Evolutionary conservation across 1,140 invertebrate species (phyloP).

Genomic region (Drosophila subpulchrella): DNA sequence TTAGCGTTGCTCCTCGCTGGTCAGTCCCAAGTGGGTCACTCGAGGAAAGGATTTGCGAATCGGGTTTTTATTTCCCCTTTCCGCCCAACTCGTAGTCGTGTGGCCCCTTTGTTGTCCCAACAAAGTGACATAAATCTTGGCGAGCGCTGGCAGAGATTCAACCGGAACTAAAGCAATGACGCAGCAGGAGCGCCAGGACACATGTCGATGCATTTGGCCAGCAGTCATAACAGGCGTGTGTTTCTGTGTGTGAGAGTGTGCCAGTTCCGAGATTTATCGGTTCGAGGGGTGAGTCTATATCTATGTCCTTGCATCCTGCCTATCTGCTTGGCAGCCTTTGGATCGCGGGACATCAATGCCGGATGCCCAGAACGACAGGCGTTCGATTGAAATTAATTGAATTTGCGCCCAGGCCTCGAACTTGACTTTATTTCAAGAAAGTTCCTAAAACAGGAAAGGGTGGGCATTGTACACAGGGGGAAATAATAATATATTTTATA

Average conservation of each 20-base stretch:
- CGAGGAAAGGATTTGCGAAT: slow-evolving; percentile 52
- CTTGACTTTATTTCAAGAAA: slow-evolving; percentile 51
- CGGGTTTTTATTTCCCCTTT: slow-evolving; percentile 26
- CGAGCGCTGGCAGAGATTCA: slow-evolving; percentile 54
- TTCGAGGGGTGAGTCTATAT: slow-evolving; percentile 49
- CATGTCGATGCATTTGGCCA: slow-evolving; percentile 53
- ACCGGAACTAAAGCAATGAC: slow-evolving; percentile 78
- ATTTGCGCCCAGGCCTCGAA: slow-evolving; percentile 66
- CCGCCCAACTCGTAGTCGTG: too few relatives aligned
- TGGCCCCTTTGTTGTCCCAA: slow-evolving; percentile 57
- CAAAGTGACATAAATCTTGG: slow-evolving; percentile 80
- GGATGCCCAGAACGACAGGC: slow-evolving; percentile 80
- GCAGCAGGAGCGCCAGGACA: slow-evolving; percentile 67
- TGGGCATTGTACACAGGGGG: background rate
- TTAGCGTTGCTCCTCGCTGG: slow-evolving; percentile 65
- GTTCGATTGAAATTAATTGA: slow-evolving; percentile 85
- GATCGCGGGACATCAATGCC: slow-evolving; percentile 63
- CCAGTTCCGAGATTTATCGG: slow-evolving; percentile 65
- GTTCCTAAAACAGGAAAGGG: background rate
- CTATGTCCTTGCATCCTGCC: slow-evolving; percentile 22
- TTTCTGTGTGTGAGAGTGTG: slow-evolving; percentile 42
- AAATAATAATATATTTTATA: background rate
- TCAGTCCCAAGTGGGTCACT: slow-evolving; percentile 79
- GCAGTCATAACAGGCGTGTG: slow-evolving; percentile 65
- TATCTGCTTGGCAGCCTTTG: slow-evolving; percentile 55